Base-by-base conservation (phyloP, 2,888 invertebrate genomes). In the Pandemis heparana region DNA sequence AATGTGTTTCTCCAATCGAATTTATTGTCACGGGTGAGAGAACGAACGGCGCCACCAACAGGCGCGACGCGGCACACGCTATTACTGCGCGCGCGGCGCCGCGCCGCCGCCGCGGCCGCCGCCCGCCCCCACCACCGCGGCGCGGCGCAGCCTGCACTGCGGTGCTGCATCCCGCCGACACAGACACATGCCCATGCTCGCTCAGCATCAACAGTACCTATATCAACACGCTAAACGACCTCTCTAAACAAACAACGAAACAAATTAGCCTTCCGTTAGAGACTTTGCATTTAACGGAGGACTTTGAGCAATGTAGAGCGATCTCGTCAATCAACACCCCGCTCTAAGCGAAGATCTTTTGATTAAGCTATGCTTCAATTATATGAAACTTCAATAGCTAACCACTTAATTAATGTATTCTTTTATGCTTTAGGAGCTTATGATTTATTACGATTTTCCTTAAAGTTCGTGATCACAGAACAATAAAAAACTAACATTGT, bases 11-110 rank as follows among this genome's bases (percentile, higher is more conserved):
- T 85, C 87, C 85, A 86, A 78, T 83, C 85, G 92, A 92, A 91
- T 92, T 92, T 94, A 94, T 94, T 94, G 94, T 94, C 94, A 94
- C 94, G 90, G 85, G 80, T 81, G 69, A 75, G 85, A 75, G 75
- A 78, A 78, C 72, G 77, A 79, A 81, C 75, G 77, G 78, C 82
- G 79, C 85, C 87, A 90, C 90, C 83, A 87, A 87, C 85, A 88
- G 82, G 83, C 92, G 90, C 93, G 91, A 79, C 87, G 89, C 86
- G 84, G 80, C 84, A 84, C 89, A 82, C 82, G 83, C 80, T 81
- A 81, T 81, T 77, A 91, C 91, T 89, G 88, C 85, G 82, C 81
- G 87, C 83, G 87, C 86, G 86, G 85, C 86, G 85, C 85, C 76
- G 75, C 75, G 79, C 77, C 75, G 79, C 77, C 68, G 71, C 77